Evolutionary conservation across 1,140 invertebrate genomes (phyloP).

Genomic region (Brachionus calyciflorus): DNA sequence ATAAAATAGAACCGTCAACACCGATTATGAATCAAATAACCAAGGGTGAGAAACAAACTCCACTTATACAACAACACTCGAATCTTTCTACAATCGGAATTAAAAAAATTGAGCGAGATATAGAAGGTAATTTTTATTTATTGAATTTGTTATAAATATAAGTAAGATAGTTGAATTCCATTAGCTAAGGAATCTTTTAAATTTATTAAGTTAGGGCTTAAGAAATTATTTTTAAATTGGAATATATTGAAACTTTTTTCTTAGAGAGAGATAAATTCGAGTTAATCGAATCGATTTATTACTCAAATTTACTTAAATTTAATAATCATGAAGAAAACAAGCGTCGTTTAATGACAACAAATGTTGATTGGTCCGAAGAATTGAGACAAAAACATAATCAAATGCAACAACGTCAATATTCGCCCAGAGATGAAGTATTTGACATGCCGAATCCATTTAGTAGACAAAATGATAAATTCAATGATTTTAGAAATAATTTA

Average conservation of each 20-base stretch:
- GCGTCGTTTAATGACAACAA: neutral
- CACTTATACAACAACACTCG: neutral
- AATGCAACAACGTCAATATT: too few relatives aligned
- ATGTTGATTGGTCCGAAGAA: too few relatives aligned
- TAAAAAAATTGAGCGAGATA: conserved; percentile 12
- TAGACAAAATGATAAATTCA: conserved; percentile 1
- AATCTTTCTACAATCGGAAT: neutral
- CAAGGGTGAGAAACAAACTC: too few relatives aligned
- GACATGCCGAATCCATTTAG: too few relatives aligned
- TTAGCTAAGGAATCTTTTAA: too few relatives aligned
- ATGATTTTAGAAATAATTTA: conserved; percentile 12
- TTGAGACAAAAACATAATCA: too few relatives aligned
- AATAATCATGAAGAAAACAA: conserved; percentile 43
- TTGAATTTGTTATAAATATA: too few relatives aligned
- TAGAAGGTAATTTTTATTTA: conserved; percentile 30
- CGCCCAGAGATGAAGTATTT: too few relatives aligned
- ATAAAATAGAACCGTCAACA: neutral
- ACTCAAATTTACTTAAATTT: conserved; percentile 42
- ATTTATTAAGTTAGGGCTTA: neutral
- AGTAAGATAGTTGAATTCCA: too few relatives aligned
- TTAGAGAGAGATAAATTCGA: conserved; percentile 11
- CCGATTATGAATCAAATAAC: too few relatives aligned
- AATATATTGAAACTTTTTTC: neutral
- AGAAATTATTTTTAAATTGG: neutral
- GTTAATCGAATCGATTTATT: conserved; percentile 40